These are phyloP conservation scores for Falco punctatus DNA, from an alignment of 2,113 vertebrate genomes.

Conservation along the genomic window DNA sequence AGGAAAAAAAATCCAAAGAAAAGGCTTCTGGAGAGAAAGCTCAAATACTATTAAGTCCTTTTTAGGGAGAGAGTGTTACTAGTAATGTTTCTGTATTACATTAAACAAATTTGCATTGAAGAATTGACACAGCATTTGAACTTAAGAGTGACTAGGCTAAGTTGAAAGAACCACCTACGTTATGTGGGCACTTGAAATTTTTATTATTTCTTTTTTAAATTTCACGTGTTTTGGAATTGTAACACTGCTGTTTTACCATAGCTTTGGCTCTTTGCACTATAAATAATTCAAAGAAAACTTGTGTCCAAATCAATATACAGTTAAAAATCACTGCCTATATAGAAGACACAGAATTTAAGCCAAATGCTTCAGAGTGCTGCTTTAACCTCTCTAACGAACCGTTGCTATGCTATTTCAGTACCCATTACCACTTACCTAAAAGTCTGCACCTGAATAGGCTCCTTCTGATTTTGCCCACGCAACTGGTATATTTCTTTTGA, in stretches of 20 bases:
- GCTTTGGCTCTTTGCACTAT: background rate
- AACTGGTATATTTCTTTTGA: constrained; percentile 94
- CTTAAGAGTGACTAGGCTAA: background rate
- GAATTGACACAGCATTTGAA: background rate
- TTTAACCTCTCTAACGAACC: background rate
- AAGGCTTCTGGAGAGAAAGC: background rate
- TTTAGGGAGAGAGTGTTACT: background rate
- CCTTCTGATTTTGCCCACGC: constrained; percentile 92
- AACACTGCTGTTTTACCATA: background rate
- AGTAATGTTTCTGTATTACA: background rate
- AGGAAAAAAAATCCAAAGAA: background rate
- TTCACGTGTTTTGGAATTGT: background rate
- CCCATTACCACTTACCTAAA: constrained; percentile 82
- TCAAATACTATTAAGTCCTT: background rate
- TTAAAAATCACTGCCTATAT: background rate
- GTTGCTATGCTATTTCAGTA: background rate
- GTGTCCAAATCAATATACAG: background rate
- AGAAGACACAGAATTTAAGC: background rate
- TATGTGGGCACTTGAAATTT: background rate
- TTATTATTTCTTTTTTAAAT: background rate
- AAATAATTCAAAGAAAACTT: background rate
- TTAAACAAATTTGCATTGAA: background rate
- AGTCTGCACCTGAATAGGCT: constrained; percentile 94
- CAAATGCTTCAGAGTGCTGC: background rate
- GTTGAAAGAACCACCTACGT: background rate